phyloP scores from a whole-genome alignment of 2,888 invertebrate species.

The Hipparchia semele region DNA sequence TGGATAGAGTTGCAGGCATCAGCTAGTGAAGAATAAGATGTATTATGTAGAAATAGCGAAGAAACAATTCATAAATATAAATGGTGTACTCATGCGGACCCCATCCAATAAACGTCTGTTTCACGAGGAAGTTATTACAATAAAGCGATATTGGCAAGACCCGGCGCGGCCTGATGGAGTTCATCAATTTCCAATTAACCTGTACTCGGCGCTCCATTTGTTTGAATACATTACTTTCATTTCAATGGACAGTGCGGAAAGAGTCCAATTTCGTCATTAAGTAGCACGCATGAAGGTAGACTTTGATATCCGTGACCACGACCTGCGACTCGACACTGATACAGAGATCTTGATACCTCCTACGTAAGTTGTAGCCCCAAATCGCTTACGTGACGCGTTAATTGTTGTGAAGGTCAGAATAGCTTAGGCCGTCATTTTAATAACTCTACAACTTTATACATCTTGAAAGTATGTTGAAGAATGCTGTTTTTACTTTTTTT shows the following conservation, averaged over 20 bases:
- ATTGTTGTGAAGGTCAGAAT: too few species aligned
- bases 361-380: too few species aligned
- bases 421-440: too few species aligned
- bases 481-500: too few species aligned
- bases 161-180: constrained; percentile 17
- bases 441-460: too few species aligned
- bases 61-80: neutral
- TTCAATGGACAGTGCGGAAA: constrained; percentile 24
- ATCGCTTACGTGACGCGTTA: too few species aligned
- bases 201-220: constrained; percentile 38
- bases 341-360: too few species aligned
- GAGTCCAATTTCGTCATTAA: neutral
- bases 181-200: constrained; percentile 43
- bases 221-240: constrained; percentile 36
- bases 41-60: too few species aligned
- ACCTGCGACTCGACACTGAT: too few species aligned
- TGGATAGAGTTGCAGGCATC: too few species aligned
- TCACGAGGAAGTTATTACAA: neutral
- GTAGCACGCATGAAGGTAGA: neutral
- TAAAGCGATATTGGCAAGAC: constrained; percentile 7
- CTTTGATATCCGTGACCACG: neutral
- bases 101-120: constrained; percentile 2
- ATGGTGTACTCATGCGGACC: neutral
- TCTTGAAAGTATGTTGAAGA: too few species aligned
- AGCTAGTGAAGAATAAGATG: too few species aligned